Evolutionary conservation across 2,797 vertebrate genomes (phyloP).

Genomic region (Eleutherodactylus coqui): DNA sequence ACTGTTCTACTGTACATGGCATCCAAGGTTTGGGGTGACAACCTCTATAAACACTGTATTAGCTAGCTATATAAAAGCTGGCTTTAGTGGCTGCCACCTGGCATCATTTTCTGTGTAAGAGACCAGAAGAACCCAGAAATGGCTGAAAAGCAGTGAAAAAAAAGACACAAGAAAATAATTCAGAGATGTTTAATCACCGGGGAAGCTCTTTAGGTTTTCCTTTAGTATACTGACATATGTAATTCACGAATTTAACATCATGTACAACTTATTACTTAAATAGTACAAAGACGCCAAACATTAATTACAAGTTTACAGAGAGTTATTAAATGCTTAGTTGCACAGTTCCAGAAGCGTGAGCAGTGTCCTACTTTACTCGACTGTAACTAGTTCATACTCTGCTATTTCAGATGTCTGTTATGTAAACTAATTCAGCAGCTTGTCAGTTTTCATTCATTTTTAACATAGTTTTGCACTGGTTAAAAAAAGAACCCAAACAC

Average conservation of each 20-base stretch:
- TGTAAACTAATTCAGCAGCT: constrained; percentile 32
- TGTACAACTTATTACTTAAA: neutral
- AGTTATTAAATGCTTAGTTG: neutral
- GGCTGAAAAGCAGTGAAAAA: neutral
- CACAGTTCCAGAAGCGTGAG: neutral
- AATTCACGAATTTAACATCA: neutral
- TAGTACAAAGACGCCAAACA: neutral
- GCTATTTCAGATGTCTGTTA: constrained; percentile 32
- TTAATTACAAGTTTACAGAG: neutral
- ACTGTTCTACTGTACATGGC: neutral
- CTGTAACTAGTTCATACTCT: constrained; percentile 10
- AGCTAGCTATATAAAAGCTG: neutral
- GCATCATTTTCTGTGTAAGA: neutral
- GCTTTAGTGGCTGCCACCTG: neutral
- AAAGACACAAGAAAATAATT: neutral
- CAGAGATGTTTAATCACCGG: neutral
- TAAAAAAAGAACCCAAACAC: constrained; percentile 20
- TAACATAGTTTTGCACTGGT: constrained; percentile 12
- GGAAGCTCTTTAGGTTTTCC: neutral
- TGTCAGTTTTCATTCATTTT: constrained; percentile 28
- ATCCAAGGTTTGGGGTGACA: neutral
- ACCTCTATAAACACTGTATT: neutral
- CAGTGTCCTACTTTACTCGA: neutral
- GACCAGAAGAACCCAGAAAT: neutral
- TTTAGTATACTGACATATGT: neutral